phyloP scores from a whole-genome alignment of 1,140 invertebrate genomes.

The Eciton burchellii region DNA sequence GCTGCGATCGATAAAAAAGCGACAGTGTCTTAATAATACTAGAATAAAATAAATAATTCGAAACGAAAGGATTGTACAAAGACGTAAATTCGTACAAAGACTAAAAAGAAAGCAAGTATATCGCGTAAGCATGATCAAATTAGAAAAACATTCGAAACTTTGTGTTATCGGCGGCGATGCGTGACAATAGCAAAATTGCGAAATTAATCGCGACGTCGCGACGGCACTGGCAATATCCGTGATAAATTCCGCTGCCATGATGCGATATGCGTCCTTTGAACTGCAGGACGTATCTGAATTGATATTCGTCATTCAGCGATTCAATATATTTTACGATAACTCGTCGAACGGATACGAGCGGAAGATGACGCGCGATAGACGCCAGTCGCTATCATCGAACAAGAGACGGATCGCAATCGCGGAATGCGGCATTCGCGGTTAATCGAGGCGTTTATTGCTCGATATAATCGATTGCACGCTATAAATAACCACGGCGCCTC shows the following conservation, averaged over 20 bases:
- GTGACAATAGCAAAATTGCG: not conserved
- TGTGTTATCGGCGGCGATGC: not conserved
- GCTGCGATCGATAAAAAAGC: no score
- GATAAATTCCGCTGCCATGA: slow-evolving; percentile 34
- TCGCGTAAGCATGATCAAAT: not conserved
- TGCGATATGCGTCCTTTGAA: slow-evolving; percentile 31
- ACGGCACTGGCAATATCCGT: slow-evolving; percentile 22
- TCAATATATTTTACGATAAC: slow-evolving; percentile 41
- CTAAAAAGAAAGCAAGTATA: not conserved
- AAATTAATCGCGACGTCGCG: not conserved
- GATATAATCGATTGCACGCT: not conserved
- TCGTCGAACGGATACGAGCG: slow-evolving; percentile 39
- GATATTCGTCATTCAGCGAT: slow-evolving; percentile 39
- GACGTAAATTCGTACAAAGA: not conserved
- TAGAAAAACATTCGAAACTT: not conserved
- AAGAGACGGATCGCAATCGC: slow-evolving; percentile 28
- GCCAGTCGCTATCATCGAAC: not conserved
- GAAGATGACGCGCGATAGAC: slow-evolving; percentile 29
- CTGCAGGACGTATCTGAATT: slow-evolving; percentile 6
- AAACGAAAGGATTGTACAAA: no score
- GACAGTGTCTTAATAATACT: not conserved
- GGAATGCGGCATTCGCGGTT: not conserved
- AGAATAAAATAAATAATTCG: slow-evolving; percentile 2
- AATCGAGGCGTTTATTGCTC: slow-evolving; percentile 14
- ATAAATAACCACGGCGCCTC: slow-evolving; percentile 8